Conservation (phyloP, 2,797 vertebrate genomes). For the Vespertilio murinus region DNA sequence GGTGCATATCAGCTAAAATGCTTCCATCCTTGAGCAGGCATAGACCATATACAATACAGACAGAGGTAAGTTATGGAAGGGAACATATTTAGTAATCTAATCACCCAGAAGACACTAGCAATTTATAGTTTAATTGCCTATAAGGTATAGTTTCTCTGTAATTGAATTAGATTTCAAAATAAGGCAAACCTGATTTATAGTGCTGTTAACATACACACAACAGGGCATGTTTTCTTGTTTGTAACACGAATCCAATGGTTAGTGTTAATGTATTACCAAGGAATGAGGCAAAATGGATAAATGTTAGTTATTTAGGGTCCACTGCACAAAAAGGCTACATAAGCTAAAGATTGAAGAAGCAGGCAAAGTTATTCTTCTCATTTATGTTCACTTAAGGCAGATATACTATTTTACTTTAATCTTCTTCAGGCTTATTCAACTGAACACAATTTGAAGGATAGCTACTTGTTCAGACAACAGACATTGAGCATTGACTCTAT, state of each 20-base stretch:
- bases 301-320: not conserved
- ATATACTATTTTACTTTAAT: not conserved
- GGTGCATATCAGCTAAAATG: constrained; percentile 60
- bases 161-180: constrained; percentile 82
- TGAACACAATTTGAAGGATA: not conserved
- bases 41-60: constrained; percentile 50
- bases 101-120: constrained; percentile 79
- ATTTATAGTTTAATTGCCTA: constrained; percentile 85
- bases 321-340: not conserved
- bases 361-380: not conserved
- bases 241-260: constrained; percentile 59
- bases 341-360: not conserved
- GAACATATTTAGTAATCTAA: constrained; percentile 75
- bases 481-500: not conserved
- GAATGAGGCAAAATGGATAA: constrained; percentile 26
- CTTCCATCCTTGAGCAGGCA: constrained; percentile 66
- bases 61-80: constrained; percentile 76
- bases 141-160: constrained; percentile 75
- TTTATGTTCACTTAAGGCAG: constrained; percentile 33
- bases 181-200: constrained; percentile 68
- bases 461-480: not conserved
- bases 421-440: constrained; percentile 41
- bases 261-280: constrained; percentile 47
- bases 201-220: constrained; percentile 41
- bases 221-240: constrained; percentile 63